Evolutionary conservation across 2,113 vertebrate species (phyloP), one percentile per base, ranked within the genome.

Genomic region (Bos indicus): DNA sequence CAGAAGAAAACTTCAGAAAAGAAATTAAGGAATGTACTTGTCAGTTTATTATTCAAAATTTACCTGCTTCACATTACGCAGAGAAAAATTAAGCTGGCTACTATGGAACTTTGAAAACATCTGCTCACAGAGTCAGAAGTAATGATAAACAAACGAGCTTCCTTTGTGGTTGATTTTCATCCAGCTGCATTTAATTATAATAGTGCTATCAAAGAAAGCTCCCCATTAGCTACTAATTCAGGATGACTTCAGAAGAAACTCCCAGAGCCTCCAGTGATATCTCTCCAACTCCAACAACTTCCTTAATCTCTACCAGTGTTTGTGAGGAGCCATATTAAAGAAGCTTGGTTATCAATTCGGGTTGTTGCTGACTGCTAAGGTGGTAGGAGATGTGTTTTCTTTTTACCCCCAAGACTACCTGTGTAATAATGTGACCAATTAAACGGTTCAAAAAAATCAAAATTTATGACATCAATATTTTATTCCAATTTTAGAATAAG

Each of bases 161-260:
- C 98, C 98, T 99, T 99, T 99, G 99, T 99, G 99, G 99, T 98
- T 99, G 98, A 98, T 99, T 99, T 99, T 98, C 97, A 99, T 98
- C 98, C 99, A 99, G 99, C 99, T 99, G 99, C 98, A 98, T 99
- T 99, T 99, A 99, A 99, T 99, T 99, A 99, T 99, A 99, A 99
- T 98, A 99, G 98, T 97, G 97, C 99, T 99, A 99, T 99, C 99
- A 99, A 99, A 99, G 99, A 99, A 99, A 99, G 98, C 98, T 99
- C 98, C 98, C 99, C 98, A 99, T 99, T 99, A 99, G 98, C 98
- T 98, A 97, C 98, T 99, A 99, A 99, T 99, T 99, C 98, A 99
- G 98, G 99, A 98, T 96, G 98, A 99, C 99, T 99, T 99, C 98
- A 99, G 99, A 99, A 98, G 98, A 99, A 99, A 99, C 98, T 99